These are phyloP conservation scores for Parazoanthus atlanticus DNA, from an alignment of 92 coral and sea anemone genomes.

Conservation along the genomic window DNA sequence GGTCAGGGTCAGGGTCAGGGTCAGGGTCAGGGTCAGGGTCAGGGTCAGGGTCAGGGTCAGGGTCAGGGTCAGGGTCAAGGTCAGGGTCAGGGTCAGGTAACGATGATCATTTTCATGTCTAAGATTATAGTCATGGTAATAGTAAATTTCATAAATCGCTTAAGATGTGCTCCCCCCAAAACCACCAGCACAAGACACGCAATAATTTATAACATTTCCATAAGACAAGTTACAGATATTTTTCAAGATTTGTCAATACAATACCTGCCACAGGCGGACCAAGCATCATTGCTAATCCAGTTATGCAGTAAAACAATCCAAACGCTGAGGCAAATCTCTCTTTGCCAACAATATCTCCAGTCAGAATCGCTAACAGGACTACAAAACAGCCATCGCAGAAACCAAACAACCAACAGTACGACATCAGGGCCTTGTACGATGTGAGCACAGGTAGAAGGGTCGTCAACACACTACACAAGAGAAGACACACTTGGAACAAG, in stretches of 20 bases:
- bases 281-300: slow-evolving; percentile 63
- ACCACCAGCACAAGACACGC: not conserved
- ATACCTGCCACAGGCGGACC: slow-evolving; percentile 79
- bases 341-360: slow-evolving; percentile 63
- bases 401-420: slow-evolving; percentile 67
- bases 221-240: too few relatives aligned
- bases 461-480: slow-evolving; percentile 68
- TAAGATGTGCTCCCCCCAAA: not conserved
- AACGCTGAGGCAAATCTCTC: slow-evolving; percentile 66
- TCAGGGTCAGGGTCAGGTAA: not conserved
- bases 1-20: too few relatives aligned
- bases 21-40: not conserved
- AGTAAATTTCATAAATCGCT: not conserved
- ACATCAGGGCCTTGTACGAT: slow-evolving; percentile 53
- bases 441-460: slow-evolving; percentile 63
- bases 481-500: slow-evolving; percentile 65
- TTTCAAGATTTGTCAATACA: not conserved
- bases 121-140: not conserved
- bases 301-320: slow-evolving; percentile 63
- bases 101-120: not conserved
- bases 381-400: slow-evolving; percentile 71
- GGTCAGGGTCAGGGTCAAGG: not conserved
- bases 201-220: too few relatives aligned
- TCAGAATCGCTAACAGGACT: slow-evolving; percentile 58
- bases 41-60: not conserved